These are phyloP conservation scores for Drosophila kurseongensis DNA, from an alignment of 1,140 invertebrate genomes.

Conservation along the genomic window DNA sequence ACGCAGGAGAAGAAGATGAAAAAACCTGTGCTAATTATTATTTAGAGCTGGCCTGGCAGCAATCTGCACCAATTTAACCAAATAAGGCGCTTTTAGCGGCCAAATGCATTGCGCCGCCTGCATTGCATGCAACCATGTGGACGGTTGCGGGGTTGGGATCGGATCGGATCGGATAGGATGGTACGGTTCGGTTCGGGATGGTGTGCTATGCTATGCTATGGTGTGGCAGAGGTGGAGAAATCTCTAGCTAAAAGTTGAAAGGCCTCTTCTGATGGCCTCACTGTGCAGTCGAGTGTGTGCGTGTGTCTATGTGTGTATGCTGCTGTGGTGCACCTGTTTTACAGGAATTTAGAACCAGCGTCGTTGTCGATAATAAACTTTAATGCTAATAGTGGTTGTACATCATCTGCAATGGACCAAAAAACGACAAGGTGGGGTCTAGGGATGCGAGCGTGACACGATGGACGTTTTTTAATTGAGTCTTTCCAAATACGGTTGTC, in stretches of 20 bases:
- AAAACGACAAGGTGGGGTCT: slow-evolving; percentile 55
- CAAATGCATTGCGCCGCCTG: slow-evolving; percentile 59
- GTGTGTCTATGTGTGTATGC: slow-evolving; percentile 1
- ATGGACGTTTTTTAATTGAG: neutral
- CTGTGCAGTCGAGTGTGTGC: slow-evolving; percentile 22
- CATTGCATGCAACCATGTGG: slow-evolving; percentile 66
- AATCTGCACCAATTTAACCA: slow-evolving; percentile 83
- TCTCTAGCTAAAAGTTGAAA: slow-evolving; percentile 74
- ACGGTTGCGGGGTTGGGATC: slow-evolving; percentile 6
- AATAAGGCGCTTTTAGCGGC: slow-evolving; percentile 82
- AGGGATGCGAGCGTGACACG: slow-evolving; percentile 19
- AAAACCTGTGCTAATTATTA: slow-evolving; percentile 84
- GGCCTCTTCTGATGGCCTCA: slow-evolving; percentile 54
- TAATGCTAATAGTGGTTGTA: slow-evolving; percentile 83
- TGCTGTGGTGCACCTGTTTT: slow-evolving; percentile 72
- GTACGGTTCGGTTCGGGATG: neutral
- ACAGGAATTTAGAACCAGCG: slow-evolving; percentile 79
- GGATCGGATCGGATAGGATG: slow-evolving; percentile 30
- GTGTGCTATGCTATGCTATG: neutral
- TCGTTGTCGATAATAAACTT: slow-evolving; percentile 83
- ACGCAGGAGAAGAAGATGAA: slow-evolving; percentile 19
- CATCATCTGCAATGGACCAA: slow-evolving; percentile 80
- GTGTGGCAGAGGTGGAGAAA: slow-evolving; percentile 60
- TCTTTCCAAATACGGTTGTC: no score
- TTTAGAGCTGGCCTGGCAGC: slow-evolving; percentile 77